Evolutionary conservation across 2,888 invertebrate genomes (phyloP), one percentile per base, ranked within the genome.

Genomic region (Acrobasis consociella): DNA sequence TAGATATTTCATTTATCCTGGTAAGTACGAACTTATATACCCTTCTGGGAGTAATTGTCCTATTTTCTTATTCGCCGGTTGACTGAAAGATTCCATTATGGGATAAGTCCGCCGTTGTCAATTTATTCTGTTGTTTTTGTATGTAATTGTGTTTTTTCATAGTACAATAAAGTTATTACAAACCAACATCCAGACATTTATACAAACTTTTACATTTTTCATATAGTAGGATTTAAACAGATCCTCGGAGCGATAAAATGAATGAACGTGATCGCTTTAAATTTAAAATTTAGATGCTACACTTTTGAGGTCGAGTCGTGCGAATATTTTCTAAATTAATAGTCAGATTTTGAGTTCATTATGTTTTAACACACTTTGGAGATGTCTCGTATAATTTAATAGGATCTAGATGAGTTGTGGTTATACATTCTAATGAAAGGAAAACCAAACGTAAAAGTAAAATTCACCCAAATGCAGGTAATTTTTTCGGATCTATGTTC

Each of bases 311-410:
- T 55, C 55, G 39, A 10, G 11, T 55, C 55, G 39, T 55, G 39
- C 38, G 55, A 55, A 55, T 55, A 55, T 39, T 55, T 55, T 15
- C 15, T 15, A 39, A 55, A 55, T 55, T 39, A 52, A 52, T 22
- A 16, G 39, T 39, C 15, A 39, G 38, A 10, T 55, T 55, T 38
- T 38, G 55, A 55, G 16, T 55, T 39, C 38, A 38, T 55, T 55
- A 39, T 55, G 55, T 38, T 39, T 22, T 38, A 39, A 16, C 55
- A 55, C 38, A 39, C 16, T 55, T 39, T 16, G 15, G 15, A 38
- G 9, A 38, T 52, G 22, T 11, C 46, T 46, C 46, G 46, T n/a
- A 46, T 46, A 46, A 46, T 46, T 11, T 46, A 46, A 46, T 46
- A n/a, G 13, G 46, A 46, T 46, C 46, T 11, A 46, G 46, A 46